phyloP scores from a whole-genome alignment of 2,888 invertebrate genomes.

The Drosophila affinis region DNA sequence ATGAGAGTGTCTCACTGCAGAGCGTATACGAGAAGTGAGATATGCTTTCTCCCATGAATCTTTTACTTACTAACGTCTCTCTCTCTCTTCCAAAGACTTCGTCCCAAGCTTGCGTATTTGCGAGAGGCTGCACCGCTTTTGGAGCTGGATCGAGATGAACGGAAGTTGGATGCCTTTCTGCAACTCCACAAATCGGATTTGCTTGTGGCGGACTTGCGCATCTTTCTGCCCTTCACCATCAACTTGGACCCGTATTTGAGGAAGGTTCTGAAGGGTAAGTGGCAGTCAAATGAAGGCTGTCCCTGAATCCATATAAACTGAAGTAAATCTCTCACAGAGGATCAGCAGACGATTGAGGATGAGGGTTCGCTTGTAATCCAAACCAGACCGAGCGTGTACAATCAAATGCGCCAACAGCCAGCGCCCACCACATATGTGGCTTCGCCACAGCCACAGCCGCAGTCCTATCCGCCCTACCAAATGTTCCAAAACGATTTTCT shows the following conservation, averaged over 20 bases:
- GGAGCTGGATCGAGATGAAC: conserved; percentile 96
- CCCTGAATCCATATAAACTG: not conserved
- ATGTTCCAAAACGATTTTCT: conserved; percentile 77
- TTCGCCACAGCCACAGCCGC: conserved; percentile 57
- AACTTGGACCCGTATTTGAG: conserved; percentile 99
- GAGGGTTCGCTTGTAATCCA: conserved; percentile 83
- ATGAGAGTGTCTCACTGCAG: conserved; percentile 93
- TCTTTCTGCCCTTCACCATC: conserved; percentile 98
- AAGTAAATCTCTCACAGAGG: conserved; percentile 84
- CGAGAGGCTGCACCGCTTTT: conserved; percentile 95
- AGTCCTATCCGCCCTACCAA: conserved; percentile 78
- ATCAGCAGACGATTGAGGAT: conserved; percentile 88
- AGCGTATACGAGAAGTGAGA: conserved; percentile 96
- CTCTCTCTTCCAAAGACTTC: conserved; percentile 86
- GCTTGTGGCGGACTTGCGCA: conserved; percentile 94
- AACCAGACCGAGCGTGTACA: conserved; percentile 78
- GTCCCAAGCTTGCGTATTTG: conserved; percentile 91
- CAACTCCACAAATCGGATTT: conserved; percentile 94
- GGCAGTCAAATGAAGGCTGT: rapidly evolving
- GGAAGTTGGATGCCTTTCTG: conserved; percentile 96
- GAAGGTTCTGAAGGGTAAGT: conserved; percentile 96
- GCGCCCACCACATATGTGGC: conserved; percentile 77
- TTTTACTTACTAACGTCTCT: not conserved
- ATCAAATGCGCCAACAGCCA: conserved; percentile 74
- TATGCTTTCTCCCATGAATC: conserved; percentile 27